phyloP scores from a whole-genome alignment of 2,113 vertebrate species.

The Caracal caracal region DNA sequence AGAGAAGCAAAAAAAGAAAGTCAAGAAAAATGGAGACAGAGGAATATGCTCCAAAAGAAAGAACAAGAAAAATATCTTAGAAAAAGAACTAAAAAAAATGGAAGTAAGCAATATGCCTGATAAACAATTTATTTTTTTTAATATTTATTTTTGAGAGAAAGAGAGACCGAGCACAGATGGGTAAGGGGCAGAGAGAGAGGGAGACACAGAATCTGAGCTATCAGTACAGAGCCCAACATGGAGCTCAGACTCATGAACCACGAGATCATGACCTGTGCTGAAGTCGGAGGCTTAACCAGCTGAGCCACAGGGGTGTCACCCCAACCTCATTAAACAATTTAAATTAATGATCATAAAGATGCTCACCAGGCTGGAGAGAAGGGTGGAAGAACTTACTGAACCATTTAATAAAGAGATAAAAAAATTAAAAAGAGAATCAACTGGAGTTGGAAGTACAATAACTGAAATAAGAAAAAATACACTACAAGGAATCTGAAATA shows the following conservation, averaged over 20 bases:
- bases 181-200: too few species aligned
- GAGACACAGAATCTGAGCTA: too few species aligned
- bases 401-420: not conserved
- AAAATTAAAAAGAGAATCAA: not conserved
- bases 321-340: not conserved
- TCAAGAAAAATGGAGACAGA: not conserved
- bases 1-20: not conserved
- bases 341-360: not conserved
- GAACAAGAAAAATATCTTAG: not conserved
- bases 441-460: not conserved
- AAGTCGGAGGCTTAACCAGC: too few species aligned
- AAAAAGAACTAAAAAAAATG: not conserved
- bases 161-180: too few species aligned
- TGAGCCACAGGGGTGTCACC: too few species aligned
- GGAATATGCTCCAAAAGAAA: not conserved
- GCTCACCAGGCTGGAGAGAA: not conserved
- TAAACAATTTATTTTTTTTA: not conserved
- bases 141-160: too few species aligned
- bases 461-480: not conserved
- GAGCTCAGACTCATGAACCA: too few species aligned
- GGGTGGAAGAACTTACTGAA: not conserved
- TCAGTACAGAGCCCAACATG: too few species aligned
- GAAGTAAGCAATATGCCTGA: not conserved
- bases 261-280: too few species aligned
- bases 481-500: not conserved